Conservation (phyloP, 2,888 invertebrate genomes). For the Globia sparganii region DNA sequence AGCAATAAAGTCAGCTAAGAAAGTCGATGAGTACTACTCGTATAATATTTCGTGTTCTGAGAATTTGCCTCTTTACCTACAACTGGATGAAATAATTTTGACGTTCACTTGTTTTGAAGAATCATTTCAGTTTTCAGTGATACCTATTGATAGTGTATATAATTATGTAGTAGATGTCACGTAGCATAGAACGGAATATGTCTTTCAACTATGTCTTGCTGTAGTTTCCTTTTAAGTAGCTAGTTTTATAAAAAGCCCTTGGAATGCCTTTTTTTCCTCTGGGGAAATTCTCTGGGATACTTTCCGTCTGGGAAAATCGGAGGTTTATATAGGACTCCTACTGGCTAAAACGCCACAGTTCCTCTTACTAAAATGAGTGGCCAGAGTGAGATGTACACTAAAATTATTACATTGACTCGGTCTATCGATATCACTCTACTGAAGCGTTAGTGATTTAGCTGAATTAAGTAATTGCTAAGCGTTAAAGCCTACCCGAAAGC, state of each 20-base stretch:
- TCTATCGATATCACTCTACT: background rate
- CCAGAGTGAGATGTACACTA: background rate
- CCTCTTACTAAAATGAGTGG: background rate
- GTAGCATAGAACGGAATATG: background rate
- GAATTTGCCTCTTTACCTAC: background rate
- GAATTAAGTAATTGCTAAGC: background rate
- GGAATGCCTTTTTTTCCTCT: background rate
- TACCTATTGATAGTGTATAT: background rate
- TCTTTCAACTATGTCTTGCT: background rate
- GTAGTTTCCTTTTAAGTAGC: background rate
- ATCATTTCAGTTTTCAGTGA: constrained; percentile 13
- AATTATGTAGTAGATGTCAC: constrained; percentile 20
- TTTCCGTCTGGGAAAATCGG: background rate
- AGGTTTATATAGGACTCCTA: background rate
- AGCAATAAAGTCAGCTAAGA: background rate
- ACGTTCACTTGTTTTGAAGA: background rate
- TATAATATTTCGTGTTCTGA: background rate
- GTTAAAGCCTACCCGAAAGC: too few relatives aligned
- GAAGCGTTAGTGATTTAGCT: background rate
- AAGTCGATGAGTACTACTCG: background rate
- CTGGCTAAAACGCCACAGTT: background rate
- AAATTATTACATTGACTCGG: background rate
- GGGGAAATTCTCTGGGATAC: background rate
- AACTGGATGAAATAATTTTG: background rate
- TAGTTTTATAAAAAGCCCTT: background rate